Evolutionary conservation across 2,888 invertebrate species (phyloP), one percentile per base, ranked within the genome.

Genomic region (Troides oblongomaculatus): DNA sequence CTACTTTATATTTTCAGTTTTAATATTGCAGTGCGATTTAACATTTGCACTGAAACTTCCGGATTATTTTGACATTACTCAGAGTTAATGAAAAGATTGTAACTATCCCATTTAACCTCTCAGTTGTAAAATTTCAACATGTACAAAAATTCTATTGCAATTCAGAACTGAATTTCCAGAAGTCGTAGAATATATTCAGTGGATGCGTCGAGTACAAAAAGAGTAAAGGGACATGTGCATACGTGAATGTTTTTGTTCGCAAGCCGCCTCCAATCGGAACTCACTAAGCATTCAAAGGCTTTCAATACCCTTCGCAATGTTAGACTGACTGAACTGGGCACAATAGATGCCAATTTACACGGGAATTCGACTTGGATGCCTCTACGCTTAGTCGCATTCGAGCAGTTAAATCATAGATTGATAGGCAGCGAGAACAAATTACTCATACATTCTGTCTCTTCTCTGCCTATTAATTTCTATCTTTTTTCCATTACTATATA

Each of bases 331-430:
- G 81, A 75, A 73, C 79, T 77, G 79, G 79, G 84, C 84, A 90
- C 89, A 90, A 89, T 90, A 82, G 84, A 87, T 86, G 87, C 87
- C 89, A 87, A 89, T 88, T 87, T 87, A 78, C 77, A 80, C 80
- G 81, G 82, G 89, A 89, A 88, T 90, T 89, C 77, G 79, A 83
- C 85, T 84, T 82, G 80, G 81, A 85, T 84, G 84, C 85, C 81
- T 81, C 77, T 75, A 74, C 78, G 76, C 75, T 63, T 64, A 60
- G 53, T 30, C 53, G 46, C 66, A 46, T 69, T 66, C 69, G 67
- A 67, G 69, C 62, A 64, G 66, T 64, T 64, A 59, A 64, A 62
- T 70, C 66, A 70, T 66, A 53, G 62, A 66, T 39, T 66, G 66
- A 66, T 63, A 66, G 63, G 59, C 60, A 58, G 43, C 25, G 36